Evolutionary conservation across 1,140 invertebrate species (phyloP).

Genomic region (Drosophila funebris): DNA sequence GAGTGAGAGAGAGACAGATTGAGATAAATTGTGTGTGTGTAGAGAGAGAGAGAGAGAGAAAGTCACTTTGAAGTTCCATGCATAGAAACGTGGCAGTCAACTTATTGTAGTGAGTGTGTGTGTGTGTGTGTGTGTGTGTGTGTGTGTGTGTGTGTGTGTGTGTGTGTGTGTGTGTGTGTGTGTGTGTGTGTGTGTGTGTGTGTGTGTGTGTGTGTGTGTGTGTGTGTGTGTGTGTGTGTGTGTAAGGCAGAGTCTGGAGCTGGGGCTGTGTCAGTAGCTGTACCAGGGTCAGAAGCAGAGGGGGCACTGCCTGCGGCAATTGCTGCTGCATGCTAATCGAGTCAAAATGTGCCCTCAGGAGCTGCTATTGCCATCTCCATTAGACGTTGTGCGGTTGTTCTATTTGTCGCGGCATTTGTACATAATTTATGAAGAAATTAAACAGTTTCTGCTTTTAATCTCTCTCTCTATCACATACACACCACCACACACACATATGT

Average conservation of each 20-base stretch:
- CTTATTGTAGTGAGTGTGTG: slow-evolving; percentile 1
- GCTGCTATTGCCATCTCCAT: background rate
- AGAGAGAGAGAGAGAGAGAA: background rate
- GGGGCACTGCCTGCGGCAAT: slow-evolving; percentile 17
- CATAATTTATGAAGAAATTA: slow-evolving; percentile 56
- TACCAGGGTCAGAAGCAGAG: background rate
- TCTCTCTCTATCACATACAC: background rate
- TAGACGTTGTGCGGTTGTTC: slow-evolving; percentile 22
- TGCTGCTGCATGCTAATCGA: slow-evolving; percentile 55
- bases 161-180: too few species aligned
- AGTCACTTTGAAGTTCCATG: slow-evolving; percentile 50
- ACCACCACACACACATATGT: background rate
- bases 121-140: too few species aligned
- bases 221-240: too few species aligned
- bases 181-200: too few species aligned
- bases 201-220: too few species aligned
- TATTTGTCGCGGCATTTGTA: slow-evolving; percentile 41
- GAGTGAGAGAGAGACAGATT: background rate
- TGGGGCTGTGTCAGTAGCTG: background rate
- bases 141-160: too few species aligned
- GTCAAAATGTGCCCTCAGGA: slow-evolving; percentile 45
- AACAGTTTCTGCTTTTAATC: slow-evolving; percentile 36
- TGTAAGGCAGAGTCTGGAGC: too few species aligned
- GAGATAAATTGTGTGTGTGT: slow-evolving; percentile 10
- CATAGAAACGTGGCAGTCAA: background rate